These are phyloP conservation scores for Spatulosminthurus flaviceps DNA, from an alignment of 2,888 invertebrate species.

Conservation along the genomic window DNA sequence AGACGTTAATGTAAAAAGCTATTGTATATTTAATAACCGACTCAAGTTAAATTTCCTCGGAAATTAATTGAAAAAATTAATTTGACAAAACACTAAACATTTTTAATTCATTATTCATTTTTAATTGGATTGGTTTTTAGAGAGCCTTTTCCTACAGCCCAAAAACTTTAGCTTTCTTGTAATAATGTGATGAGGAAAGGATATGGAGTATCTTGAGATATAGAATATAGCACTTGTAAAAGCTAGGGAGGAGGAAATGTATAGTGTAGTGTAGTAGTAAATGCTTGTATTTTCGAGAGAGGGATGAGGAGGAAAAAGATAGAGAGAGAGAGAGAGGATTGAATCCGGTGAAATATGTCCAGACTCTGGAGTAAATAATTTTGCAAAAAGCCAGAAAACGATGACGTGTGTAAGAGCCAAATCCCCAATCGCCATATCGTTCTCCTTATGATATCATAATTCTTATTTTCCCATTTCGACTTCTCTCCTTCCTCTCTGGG, in stretches of 20 bases:
- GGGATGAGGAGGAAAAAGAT: slow-evolving; percentile 10
- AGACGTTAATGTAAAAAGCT: too few species aligned
- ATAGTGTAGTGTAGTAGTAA: too few species aligned
- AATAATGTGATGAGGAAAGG: too few species aligned
- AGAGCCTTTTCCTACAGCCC: too few species aligned
- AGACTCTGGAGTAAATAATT: slow-evolving; percentile 50
- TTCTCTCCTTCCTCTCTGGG: slow-evolving; percentile 1
- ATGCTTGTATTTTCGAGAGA: slow-evolving; percentile 1
- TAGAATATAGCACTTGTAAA: background rate
- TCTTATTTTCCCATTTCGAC: slow-evolving; percentile 49
- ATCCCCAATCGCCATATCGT: slow-evolving; percentile 50
- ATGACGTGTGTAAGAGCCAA: slow-evolving; percentile 51
- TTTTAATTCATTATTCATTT: too few species aligned
- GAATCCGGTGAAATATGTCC: slow-evolving; percentile 46
- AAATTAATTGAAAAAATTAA: too few species aligned
- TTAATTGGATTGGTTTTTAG: too few species aligned
- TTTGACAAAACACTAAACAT: too few species aligned
- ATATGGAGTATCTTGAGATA: too few species aligned
- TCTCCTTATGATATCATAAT: slow-evolving; percentile 51
- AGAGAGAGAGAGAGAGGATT: slow-evolving; percentile 24
- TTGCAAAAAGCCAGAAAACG: slow-evolving; percentile 52
- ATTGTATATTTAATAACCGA: too few species aligned
- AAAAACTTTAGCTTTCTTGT: too few species aligned
- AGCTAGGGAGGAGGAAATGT: background rate
- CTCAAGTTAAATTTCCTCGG: too few species aligned